Evolutionary conservation across 1,140 invertebrate species (phyloP).

Genomic region (Cotesia vestalis): DNA sequence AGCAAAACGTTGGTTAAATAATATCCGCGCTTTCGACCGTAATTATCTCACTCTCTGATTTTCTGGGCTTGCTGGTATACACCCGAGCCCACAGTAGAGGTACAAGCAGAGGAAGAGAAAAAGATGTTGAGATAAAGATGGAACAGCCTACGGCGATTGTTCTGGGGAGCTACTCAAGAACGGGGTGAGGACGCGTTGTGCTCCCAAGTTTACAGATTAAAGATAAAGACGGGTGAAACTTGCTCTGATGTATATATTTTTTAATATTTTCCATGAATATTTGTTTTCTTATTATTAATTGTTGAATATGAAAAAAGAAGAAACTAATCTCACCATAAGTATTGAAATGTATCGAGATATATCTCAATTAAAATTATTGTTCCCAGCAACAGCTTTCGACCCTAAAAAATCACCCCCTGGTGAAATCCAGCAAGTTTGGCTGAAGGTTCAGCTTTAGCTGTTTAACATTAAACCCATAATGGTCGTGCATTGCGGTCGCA

Average conservation of each 20-base stretch:
- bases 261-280: too few species aligned
- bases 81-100: neutral
- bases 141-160: constrained; percentile 5
- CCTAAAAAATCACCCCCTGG: neutral
- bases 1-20: constrained; percentile 62
- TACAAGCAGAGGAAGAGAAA: constrained; percentile 46
- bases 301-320: too few species aligned
- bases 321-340: too few species aligned
- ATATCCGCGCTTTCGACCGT: constrained; percentile 60
- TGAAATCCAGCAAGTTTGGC: constrained; percentile 1
- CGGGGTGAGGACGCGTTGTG: constrained; percentile 29
- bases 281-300: too few species aligned
- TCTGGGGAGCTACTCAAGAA: constrained; percentile 20
- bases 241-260: too few species aligned
- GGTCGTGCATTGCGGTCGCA: constrained; percentile 56
- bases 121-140: constrained; percentile 42
- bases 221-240: constrained; percentile 35
- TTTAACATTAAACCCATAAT: constrained; percentile 48
- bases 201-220: constrained; percentile 46
- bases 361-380: constrained; percentile 38
- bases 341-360: too few species aligned
- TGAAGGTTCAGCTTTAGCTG: constrained; percentile 23
- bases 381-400: neutral
- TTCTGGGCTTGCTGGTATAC: constrained; percentile 42
- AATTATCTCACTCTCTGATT: constrained; percentile 63